Evolutionary conservation across 2,797 vertebrate species (phyloP).

Genomic region (Sardinella longiceps): DNA sequence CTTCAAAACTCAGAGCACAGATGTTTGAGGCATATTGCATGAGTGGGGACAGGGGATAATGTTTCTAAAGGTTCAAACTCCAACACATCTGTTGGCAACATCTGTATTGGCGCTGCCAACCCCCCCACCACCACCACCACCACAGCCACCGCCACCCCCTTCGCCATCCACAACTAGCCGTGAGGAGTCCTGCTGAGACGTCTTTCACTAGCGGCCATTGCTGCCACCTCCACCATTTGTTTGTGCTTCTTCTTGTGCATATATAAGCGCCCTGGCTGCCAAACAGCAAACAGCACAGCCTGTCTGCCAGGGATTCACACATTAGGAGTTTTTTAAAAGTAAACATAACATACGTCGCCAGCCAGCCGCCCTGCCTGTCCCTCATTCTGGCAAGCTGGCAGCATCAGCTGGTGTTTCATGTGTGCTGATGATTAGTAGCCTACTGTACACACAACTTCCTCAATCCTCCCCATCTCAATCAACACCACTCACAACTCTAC

Average conservation of each 20-base stretch:
- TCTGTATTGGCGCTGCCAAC: conserved; percentile 46
- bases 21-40: conserved; percentile 55
- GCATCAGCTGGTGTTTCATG: background rate
- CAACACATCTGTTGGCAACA: conserved; percentile 53
- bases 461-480: too few relatives aligned
- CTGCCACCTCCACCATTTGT: background rate
- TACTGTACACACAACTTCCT: background rate
- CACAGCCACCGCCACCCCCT: background rate
- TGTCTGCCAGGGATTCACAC: background rate
- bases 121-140: background rate
- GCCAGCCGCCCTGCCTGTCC: background rate
- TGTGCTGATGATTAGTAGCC: background rate
- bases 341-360: background rate
- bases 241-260: background rate
- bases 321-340: too few relatives aligned
- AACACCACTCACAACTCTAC: too few relatives aligned
- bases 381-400: background rate
- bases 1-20: conserved; percentile 42
- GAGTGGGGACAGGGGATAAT: conserved; percentile 44
- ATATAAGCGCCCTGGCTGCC: background rate
- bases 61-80: conserved; percentile 47
- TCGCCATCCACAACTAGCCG: background rate
- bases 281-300: background rate
- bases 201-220: background rate
- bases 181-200: conserved; percentile 15